phyloP scores from a whole-genome alignment of 2,888 invertebrate genomes.

The Lycocerus yunnanus region DNA sequence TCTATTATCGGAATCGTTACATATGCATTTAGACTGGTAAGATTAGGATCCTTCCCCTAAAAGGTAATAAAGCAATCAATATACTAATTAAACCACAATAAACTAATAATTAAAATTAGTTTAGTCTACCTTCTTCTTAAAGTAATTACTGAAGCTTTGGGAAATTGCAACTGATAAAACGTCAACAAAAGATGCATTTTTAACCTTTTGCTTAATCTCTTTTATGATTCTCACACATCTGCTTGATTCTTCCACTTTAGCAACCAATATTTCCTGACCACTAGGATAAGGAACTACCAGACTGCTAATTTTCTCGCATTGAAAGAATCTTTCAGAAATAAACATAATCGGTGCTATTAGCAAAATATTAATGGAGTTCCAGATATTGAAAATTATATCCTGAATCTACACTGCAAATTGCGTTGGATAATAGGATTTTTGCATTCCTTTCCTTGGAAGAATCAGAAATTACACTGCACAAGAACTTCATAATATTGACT shows the following conservation, averaged over 20 bases:
- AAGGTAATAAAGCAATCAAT: neutral
- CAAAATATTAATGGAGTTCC: neutral
- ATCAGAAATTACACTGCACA: neutral
- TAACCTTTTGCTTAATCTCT: neutral
- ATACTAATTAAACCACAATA: neutral
- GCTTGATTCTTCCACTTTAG: neutral
- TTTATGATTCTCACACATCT: neutral
- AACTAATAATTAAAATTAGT: too few relatives aligned
- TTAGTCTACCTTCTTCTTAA: neutral
- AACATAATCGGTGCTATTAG: neutral
- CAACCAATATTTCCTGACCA: neutral
- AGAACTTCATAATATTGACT: neutral
- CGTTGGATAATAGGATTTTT: neutral
- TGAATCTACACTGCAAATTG: neutral
- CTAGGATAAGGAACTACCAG: neutral
- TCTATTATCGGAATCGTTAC: neutral
- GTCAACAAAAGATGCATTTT: neutral
- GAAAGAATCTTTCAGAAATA: neutral
- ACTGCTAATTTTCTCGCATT: neutral
- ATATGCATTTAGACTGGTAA: neutral
- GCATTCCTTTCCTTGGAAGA: neutral
- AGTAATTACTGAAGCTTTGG: conserved; percentile 1
- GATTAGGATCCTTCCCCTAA: neutral
- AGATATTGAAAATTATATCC: neutral
- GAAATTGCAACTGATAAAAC: neutral